These are phyloP conservation scores for Omphaloscelis lunosa DNA, from an alignment of 2,888 invertebrate species.

Conservation along the genomic window DNA sequence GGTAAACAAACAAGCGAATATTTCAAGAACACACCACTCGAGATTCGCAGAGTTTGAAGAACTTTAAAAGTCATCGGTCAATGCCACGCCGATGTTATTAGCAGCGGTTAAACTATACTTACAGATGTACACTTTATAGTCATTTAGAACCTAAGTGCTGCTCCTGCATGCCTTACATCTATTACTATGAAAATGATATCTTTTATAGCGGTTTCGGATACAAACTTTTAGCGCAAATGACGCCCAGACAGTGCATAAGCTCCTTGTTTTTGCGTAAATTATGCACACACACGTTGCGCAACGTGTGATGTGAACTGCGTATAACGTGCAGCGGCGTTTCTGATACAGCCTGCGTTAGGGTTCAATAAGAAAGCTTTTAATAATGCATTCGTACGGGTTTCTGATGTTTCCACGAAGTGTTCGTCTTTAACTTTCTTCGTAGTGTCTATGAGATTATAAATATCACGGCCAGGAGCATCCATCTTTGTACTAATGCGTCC, in stretches of 20 bases:
- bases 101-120: slow-evolving; percentile 27
- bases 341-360: slow-evolving; percentile 35
- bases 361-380: slow-evolving; percentile 36
- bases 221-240: slow-evolving; percentile 48
- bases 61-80: slow-evolving; percentile 60
- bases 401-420: background rate
- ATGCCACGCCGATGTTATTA: slow-evolving; percentile 47
- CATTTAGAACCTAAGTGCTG: slow-evolving; percentile 40
- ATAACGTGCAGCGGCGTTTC: slow-evolving; percentile 33
- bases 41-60: slow-evolving; percentile 27
- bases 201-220: slow-evolving; percentile 16
- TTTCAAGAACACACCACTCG: slow-evolving; percentile 27
- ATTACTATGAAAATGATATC: slow-evolving; percentile 47
- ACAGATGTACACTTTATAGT: slow-evolving; percentile 34
- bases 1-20: slow-evolving; percentile 1
- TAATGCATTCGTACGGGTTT: background rate
- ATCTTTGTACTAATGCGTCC: slow-evolving; percentile 35
- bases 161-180: slow-evolving; percentile 31
- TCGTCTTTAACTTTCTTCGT: background rate
- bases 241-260: slow-evolving; percentile 26
- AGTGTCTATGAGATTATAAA: slow-evolving; percentile 22
- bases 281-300: slow-evolving; percentile 44
- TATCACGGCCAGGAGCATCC: slow-evolving; percentile 24
- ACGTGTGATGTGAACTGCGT: slow-evolving; percentile 57
- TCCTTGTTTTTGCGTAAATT: slow-evolving; percentile 59